Conservation (phyloP, 1,140 invertebrate genomes). For the Drosophila pandora region DNA sequence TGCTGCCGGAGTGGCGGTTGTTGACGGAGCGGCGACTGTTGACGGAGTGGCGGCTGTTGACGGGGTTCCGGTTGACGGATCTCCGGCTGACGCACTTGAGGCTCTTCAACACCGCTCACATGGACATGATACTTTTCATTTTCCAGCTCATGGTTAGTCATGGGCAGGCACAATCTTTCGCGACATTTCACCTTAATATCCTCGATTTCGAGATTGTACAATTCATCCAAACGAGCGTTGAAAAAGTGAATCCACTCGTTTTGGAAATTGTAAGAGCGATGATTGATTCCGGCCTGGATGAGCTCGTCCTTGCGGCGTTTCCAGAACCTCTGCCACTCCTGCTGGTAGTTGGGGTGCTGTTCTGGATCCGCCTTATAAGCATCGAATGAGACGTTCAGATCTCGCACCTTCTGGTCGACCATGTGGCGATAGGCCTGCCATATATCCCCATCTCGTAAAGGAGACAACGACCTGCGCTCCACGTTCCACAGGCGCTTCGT, state of each 20-base stretch:
- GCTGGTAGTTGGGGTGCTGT: constrained; percentile 91
- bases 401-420: constrained; percentile 65
- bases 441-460: constrained; percentile 62
- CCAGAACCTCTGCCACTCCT: constrained; percentile 94
- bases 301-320: constrained; percentile 75
- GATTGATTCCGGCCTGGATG: constrained; percentile 86
- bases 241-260: constrained; percentile 93
- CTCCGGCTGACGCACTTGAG: not conserved
- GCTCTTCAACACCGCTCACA: not conserved
- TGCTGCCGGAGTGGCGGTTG: too few relatives aligned
- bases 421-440: constrained; percentile 77
- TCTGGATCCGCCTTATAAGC: constrained; percentile 87
- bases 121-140: constrained; percentile 68
- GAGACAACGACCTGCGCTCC: constrained; percentile 65
- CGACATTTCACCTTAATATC: constrained; percentile 81
- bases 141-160: constrained; percentile 57
- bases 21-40: too few relatives aligned
- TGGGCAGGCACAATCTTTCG: constrained; percentile 63
- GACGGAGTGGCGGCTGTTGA: too few relatives aligned
- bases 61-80: not conserved
- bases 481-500: constrained; percentile 43
- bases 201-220: constrained; percentile 86
- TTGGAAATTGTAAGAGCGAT: constrained; percentile 91
- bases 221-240: constrained; percentile 90
- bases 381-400: constrained; percentile 58